Percentiles rank a stretch among this genome's conserved stretches.
phyloP scores from a whole-genome alignment of 1,140 invertebrate species.

The Drosophila truncata region DNA sequence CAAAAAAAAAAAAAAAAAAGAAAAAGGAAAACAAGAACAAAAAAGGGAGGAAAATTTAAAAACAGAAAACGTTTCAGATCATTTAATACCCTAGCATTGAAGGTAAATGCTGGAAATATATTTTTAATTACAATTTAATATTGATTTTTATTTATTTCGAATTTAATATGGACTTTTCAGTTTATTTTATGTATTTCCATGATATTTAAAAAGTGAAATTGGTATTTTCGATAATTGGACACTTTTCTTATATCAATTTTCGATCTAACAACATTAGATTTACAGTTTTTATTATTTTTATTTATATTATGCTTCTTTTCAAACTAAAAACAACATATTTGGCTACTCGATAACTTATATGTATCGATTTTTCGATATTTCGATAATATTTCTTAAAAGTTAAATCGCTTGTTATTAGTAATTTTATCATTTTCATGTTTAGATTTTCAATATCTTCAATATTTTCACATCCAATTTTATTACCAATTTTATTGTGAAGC shows the following conservation, averaged over 20 bases:
- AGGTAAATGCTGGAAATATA: not conserved
- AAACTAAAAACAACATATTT: not conserved
- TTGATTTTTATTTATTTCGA: not conserved
- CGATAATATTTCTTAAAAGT: too few relatives aligned
- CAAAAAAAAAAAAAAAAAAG: not conserved
- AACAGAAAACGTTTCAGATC: not conserved
- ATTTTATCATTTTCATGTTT: not conserved
- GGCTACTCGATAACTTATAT: not conserved
- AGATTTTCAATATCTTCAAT: not conserved
- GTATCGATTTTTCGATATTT: too few relatives aligned
- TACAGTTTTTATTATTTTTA: too few relatives aligned
- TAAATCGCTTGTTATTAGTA: not conserved
- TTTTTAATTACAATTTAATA: rapidly evolving
- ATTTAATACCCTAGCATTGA: not conserved
- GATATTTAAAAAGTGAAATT: not conserved
- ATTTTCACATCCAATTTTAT: not conserved
- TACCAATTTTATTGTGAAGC: not conserved
- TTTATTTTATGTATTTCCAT: not conserved
- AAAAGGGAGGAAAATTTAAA: not conserved
- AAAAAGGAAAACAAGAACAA: not conserved
- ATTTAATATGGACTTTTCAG: too few relatives aligned
- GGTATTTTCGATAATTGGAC: not conserved
- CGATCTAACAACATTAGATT: not conserved
- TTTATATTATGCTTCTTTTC: not conserved
- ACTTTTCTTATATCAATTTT: not conserved